Evolutionary conservation across 2,797 vertebrate species (phyloP), one percentile per base, ranked within the genome.

Genomic region (Holocentrus rufus): DNA sequence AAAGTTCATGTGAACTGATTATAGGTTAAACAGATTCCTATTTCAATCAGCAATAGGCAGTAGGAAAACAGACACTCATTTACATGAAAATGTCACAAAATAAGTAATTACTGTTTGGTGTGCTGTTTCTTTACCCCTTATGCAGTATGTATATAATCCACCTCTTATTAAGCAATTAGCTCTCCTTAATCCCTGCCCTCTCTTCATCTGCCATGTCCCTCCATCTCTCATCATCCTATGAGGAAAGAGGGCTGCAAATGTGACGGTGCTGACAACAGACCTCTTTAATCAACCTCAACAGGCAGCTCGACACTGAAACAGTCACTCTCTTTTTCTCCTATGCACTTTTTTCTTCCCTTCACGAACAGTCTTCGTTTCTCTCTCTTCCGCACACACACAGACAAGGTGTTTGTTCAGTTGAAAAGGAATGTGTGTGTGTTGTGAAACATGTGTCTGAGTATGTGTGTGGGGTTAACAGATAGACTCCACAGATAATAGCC

Each of bases 221-320:
- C 74, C 60, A 13, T 91, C 90, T 69, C 17, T 91, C 90, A 79
- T 82, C 90, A 1, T 39, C 52, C 72, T 39, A 10, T 27, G 62
- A 67, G 27, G 50, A 83, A 54, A 58, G 27, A 25, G 4, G 74
- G 22, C 42, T 0, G 3, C 25, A 88, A 88, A 91, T 89, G 85
- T 80, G 79, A 63, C 86, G 70, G 91, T 79, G 89, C 85, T 88
- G 89, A 92, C 87, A 92, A 82, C 85, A 61, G 42, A 59, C 25
- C 23, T 74, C 81, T 92, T 83, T 90, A 91, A 91, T 90, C 84
- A 85, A 25, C 80, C 25, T 27, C 56, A 49, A 31, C 76, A 42
- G 77, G 60, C 70, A 54, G 68, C 53, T 44, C 27, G 15, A 39
- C 58, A 55, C 77, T 55, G 10, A 30, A 73, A 79, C 69, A 84